A percentile compares a stretch with the other conserved stretches of the same genome.
Evolutionary conservation across 1,140 invertebrate species (phyloP).

Genomic region (Thereuonema tuberculata): DNA sequence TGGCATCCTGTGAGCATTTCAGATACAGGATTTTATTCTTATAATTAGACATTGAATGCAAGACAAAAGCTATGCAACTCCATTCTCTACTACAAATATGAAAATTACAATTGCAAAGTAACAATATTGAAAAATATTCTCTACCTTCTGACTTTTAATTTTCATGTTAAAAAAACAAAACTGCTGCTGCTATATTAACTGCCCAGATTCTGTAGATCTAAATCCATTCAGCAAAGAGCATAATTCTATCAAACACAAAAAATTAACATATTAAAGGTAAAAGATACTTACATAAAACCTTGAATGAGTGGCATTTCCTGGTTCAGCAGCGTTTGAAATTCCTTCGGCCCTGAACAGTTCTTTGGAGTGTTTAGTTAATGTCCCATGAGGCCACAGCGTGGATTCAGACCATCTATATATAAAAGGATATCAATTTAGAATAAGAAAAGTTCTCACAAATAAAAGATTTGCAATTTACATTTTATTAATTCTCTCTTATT

Average conservation of each 20-base stretch:
- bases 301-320: conserved; percentile 61
- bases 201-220: not conserved
- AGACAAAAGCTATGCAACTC: too few species aligned
- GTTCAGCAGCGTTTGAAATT: conserved; percentile 58
- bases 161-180: too few species aligned
- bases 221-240: not conserved
- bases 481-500: not conserved
- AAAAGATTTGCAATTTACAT: too few species aligned
- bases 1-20: too few species aligned
- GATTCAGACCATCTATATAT: conserved; percentile 52
- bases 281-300: conserved; percentile 64
- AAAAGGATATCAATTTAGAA: conserved; percentile 5
- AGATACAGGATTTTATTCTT: too few species aligned
- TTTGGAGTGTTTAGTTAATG: conserved; percentile 60
- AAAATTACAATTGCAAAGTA: too few species aligned
- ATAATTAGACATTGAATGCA: too few species aligned
- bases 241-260: not conserved
- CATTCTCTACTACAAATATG: too few species aligned
- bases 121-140: too few species aligned
- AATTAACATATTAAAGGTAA: not conserved
- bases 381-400: conserved; percentile 58
- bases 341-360: conserved; percentile 66
- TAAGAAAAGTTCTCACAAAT: conserved; percentile 12
- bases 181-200: conserved; percentile 6
- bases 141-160: too few species aligned